phyloP scores from a whole-genome alignment of 1,140 invertebrate genomes.

The Heliconius hewitsoni region DNA sequence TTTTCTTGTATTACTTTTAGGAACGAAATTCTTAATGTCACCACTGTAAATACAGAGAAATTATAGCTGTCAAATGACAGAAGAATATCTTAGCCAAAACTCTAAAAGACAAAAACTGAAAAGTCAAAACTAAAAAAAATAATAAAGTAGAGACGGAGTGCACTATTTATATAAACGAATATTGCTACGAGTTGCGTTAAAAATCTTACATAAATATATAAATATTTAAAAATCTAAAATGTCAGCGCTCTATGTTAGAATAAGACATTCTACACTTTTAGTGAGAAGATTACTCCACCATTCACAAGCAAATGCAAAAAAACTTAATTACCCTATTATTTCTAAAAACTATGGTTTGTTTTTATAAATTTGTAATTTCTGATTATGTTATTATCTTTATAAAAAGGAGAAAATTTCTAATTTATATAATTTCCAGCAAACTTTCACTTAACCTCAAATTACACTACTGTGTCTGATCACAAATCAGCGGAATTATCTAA shows the following conservation, averaged over 20 bases:
- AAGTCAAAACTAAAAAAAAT: background rate
- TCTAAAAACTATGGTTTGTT: slow-evolving; percentile 43
- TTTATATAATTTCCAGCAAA: slow-evolving; percentile 26
- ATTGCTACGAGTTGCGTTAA: background rate
- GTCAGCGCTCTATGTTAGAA: slow-evolving; percentile 57
- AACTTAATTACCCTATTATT: slow-evolving; percentile 43
- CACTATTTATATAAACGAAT: background rate
- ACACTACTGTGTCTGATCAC: slow-evolving; percentile 60
- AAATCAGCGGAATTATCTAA: slow-evolving; percentile 79
- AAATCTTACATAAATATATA: background rate
- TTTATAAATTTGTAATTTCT: background rate
- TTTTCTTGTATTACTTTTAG: background rate
- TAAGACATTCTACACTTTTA: slow-evolving; percentile 45
- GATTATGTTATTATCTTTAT: background rate
- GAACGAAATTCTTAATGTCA: background rate
- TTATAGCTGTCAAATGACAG: background rate
- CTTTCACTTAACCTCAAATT: slow-evolving; percentile 37
- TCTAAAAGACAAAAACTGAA: background rate
- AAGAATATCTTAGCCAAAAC: background rate
- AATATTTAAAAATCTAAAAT: slow-evolving; percentile 36
- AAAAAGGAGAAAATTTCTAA: background rate
- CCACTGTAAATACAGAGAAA: background rate
- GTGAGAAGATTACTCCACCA: slow-evolving; percentile 53
- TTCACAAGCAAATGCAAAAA: slow-evolving; percentile 47
- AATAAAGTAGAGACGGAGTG: too few relatives aligned